Conservation (phyloP, 1,140 invertebrate species). For the Leptonema lineaticorne region DNA sequence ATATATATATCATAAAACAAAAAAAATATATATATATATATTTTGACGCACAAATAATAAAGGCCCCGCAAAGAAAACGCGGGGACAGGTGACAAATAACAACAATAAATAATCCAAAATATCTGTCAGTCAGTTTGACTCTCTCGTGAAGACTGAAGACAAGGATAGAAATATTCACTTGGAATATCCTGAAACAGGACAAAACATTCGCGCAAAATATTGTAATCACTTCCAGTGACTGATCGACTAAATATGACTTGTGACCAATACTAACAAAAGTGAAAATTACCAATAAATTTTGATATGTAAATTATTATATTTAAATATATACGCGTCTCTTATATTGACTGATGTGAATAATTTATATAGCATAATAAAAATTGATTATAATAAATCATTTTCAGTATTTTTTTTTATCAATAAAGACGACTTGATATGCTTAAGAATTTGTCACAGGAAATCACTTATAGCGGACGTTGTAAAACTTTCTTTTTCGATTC, state of each 20-base stretch:
- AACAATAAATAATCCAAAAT: slow-evolving; percentile 31
- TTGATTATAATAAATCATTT: too few species aligned
- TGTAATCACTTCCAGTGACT: slow-evolving; percentile 1
- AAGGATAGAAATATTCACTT: not conserved
- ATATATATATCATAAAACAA: not conserved
- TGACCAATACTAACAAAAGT: slow-evolving; percentile 2
- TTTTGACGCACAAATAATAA: not conserved
- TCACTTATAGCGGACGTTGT: slow-evolving; percentile 11
- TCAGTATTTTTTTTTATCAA: too few species aligned
- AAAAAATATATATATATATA: not conserved
- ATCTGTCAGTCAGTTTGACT: slow-evolving; percentile 28
- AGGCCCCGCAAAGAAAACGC: not conserved
- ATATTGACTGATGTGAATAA: not conserved
- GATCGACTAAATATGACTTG: not conserved
- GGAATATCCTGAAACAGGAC: not conserved
- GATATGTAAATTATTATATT: not conserved
- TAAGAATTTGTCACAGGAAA: not conserved
- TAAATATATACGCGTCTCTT: not conserved
- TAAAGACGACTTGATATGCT: not conserved
- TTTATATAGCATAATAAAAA: not conserved
- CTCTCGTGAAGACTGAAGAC: slow-evolving; percentile 8
- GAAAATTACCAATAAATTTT: not conserved
- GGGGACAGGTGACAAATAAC: slow-evolving; percentile 29
- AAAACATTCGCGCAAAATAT: not conserved
- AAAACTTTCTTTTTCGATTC: slow-evolving; percentile 11